Evolutionary conservation across 1,140 invertebrate species (phyloP), one percentile per base, ranked within the genome.

Genomic region (Cylas formicarius): DNA sequence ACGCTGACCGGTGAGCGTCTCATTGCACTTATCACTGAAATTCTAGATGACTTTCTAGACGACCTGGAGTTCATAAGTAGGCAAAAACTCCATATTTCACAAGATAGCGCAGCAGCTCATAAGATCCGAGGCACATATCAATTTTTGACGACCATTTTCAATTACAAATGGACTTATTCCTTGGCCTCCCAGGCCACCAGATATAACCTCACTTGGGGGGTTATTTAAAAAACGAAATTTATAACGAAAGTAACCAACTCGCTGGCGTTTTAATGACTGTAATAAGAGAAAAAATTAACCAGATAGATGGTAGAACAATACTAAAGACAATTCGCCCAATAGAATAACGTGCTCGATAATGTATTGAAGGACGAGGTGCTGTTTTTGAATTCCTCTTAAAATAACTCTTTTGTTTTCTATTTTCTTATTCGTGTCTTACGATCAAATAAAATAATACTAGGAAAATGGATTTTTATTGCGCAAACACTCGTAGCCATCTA

Each of bases 1-100:
- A 38, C 20, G 21, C n/a, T 20, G 27, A 33, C 29, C 24, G 27
- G 2, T 43, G 29, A 34, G 35, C 21, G 11, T 11, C 36, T 24
- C 20, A 11, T 23, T 11, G 28, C 19, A 44, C 26, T 41, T 41
- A 41, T 41, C 16, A 41, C 26, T 1, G 13, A 32, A 41, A 41
- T 41, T 41, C 16, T 41, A 14, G 20, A 29, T 41, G 32, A 41
- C 32, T 41, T 41, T 11, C 17, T 41, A 41, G 28, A 33, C 11
- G 26, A 41, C 28, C 9, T 41, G 11, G 27, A 38, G 5, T 14
- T 38, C 1, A 38, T 24, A 38, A 38, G 2, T 38, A 38, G 36
- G 13, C 36, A 38, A 11, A 27, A 27, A 24, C 10, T 38, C n/a
- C n/a, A 38, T 38, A 13, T 38, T 14, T 11, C 23, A 24, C 36